A percentile compares a stretch with the other conserved stretches of the same genome.
phyloP scores from a whole-genome alignment of 1,140 invertebrate genomes.

The Laupala kohalensis region DNA sequence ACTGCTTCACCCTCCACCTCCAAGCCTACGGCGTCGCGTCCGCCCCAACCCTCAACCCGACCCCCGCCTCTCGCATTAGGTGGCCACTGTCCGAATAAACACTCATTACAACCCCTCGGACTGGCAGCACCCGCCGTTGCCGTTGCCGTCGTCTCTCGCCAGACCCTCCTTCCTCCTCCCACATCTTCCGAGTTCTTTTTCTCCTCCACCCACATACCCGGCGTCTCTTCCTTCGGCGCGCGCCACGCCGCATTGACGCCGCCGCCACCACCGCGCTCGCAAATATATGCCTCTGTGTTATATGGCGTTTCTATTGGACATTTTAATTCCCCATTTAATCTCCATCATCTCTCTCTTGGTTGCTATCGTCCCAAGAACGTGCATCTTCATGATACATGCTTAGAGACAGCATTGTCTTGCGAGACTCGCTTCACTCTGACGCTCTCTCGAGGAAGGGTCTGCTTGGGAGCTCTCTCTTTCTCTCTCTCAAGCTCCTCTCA shows the following conservation, averaged over 20 bases:
- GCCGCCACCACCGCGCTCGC: no score
- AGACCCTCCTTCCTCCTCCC: neutral
- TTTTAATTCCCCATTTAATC: neutral
- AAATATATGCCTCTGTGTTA: neutral
- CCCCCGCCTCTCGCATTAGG: neutral
- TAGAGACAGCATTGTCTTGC: neutral
- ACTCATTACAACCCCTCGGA: neutral
- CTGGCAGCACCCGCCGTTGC: neutral
- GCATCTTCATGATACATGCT: neutral
- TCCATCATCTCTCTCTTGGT: neutral
- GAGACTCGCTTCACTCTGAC: neutral
- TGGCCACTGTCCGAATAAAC: neutral
- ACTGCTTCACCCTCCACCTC: neutral
- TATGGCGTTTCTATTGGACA: neutral
- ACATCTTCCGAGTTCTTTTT: neutral
- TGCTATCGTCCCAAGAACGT: neutral
- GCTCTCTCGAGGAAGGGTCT: neutral
- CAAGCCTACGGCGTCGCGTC: neutral
- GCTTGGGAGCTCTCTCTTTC: neutral
- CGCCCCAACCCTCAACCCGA: neutral
- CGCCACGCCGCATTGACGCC: neutral
- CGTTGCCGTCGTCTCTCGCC: no score
- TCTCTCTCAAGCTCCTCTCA: neutral
- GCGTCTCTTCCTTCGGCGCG: no score
- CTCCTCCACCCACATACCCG: no score